Base-by-base conservation (phyloP, 1,140 invertebrate genomes). In the Macrobrachium nipponense region DNA sequence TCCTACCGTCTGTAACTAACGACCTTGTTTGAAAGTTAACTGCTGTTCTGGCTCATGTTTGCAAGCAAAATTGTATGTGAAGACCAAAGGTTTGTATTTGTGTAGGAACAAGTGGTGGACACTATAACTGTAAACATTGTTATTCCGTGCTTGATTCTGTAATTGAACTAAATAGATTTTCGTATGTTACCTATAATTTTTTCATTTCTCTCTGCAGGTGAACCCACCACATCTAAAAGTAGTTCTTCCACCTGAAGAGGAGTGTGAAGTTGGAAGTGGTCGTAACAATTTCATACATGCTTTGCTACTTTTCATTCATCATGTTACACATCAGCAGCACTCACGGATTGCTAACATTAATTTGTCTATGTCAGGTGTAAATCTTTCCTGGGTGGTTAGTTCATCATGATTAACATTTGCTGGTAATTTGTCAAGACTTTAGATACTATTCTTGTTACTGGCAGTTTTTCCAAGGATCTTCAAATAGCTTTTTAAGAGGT, bases 211-310 rank as follows among this genome's bases (percentile, higher is more conserved):
- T 75, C 92, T 91, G 36, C 92, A 93, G 76, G 91, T 93, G 82
- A 94, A 94, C 89, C 95, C 95, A 75, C 95, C 95, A 20, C 94
- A 96, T 91, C 96, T 94, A 90, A 93, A 94, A 89, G 91, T 96
- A 27, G 92, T 94, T 78, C 92, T 94, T 64, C 86, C 87, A 0
- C 81, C 75, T 20, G 88, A 85, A 15, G 86, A 79, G 15, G 83
- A 82, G 36, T 87, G 88, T 66, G 84, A 88, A 23, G 86, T 87
- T 20, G 86, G 75, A 17, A 80, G 68, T 64, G 96, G 96, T 70
- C 92, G 95, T 76, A 96, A 96, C 91, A 97, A 97, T 91, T 91
- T 97, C 80, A 96, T 97, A 89, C 95, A 96, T 89, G 94, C 95
- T 8, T 92, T 97, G 10, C 91, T 97, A 59, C 92, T 96, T 73